Conservation (phyloP, 2,113 vertebrate genomes). For the Xiphophorus couchianus region DNA sequence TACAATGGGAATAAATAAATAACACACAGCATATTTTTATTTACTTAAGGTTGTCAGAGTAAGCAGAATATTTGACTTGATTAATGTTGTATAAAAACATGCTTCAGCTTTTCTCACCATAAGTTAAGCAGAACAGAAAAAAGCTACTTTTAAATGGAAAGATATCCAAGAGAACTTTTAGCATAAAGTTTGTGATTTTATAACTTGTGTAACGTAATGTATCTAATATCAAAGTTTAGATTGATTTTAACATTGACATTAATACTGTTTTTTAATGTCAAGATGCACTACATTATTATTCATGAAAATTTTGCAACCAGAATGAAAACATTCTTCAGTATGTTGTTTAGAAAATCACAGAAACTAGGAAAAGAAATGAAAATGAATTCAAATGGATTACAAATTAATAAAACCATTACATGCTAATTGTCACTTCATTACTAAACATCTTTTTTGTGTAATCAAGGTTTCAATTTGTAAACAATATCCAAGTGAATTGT, state of each 20-base stretch:
- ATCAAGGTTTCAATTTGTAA: neutral
- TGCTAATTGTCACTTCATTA: neutral
- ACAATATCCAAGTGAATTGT: neutral
- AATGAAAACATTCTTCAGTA: no score
- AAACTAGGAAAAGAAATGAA: no score
- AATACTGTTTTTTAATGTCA: neutral
- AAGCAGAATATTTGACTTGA: neutral
- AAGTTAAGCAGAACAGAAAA: neutral
- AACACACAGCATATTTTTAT: neutral
- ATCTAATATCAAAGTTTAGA: neutral
- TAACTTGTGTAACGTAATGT: neutral
- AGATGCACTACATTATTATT: neutral
- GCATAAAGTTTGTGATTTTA: neutral
- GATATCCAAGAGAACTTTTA: neutral
- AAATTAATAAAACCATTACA: no score
- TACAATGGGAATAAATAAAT: constrained; percentile 9
- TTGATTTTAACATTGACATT: neutral
- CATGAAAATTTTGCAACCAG: no score
- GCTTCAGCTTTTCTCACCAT: no score
- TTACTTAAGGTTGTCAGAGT: no score
- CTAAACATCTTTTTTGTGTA: neutral
- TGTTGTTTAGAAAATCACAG: no score
- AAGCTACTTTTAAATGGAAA: neutral
- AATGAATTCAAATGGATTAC: no score
- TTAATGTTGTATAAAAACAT: neutral